Base-by-base conservation (phyloP, 53 echinoderm and acorn worm species). In the Temnopleurus reevesii region DNA sequence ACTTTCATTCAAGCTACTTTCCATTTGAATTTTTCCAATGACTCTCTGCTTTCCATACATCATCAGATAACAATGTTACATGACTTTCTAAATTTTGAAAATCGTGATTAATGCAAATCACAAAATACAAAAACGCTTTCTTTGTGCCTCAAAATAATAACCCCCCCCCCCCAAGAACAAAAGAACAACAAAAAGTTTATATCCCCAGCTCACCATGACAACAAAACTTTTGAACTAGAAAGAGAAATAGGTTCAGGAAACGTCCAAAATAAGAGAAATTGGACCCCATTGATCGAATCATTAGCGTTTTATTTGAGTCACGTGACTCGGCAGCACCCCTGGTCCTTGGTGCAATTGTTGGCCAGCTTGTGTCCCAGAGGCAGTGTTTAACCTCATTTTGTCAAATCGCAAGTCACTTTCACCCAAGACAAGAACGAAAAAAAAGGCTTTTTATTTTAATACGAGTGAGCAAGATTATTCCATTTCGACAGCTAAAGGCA, bases 321-420 rank as follows among this genome's bases (percentile, higher is more conserved):
- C 61, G 38, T 85, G 86, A 85, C 30, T 59, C 21, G 86, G 13
- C 60, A 61, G 59, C 86, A 85, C 36, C 86, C 12, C 57, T 59
- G 36, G 86, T 85, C 60, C 45, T 61, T 61, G n/a, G 60, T 60
- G 19, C 46, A 60, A 61, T 85, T 60, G 59, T 0, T 85, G 59
- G 86, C 86, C 18, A 85, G 55, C 46, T 45, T 58, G 0, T 13
- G 86, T 85, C 86, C 86, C 86, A 85, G 45, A 12, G 86, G 86
- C 86, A 13, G 45, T 61, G 86, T 85, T 85, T 85, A 85, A 85
- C 86, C 86, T 29, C 55, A 31, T 83, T 83, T 51, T 55, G 83
- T 51, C 35, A 55, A 19, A 35, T 54, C 53, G 35, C 35, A 53
- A 55, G 83, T 41, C 71, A 71, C 71, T 71, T 71, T 41, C 38